phyloP scores from a whole-genome alignment of 2,888 invertebrate species.

The Bombylius discolor region DNA sequence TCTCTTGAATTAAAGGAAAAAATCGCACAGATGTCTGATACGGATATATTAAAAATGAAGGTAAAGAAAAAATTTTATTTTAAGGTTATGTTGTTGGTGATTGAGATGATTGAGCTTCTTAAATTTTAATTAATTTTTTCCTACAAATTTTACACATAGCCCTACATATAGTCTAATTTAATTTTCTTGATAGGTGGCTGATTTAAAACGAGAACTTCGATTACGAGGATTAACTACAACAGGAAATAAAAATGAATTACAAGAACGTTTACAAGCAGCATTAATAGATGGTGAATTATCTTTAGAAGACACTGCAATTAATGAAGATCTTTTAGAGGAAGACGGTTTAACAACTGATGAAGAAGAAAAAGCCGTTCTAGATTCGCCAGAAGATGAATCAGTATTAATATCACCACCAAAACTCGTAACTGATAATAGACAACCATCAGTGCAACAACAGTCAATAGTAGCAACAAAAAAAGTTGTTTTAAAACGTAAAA shows the following conservation, averaged over 20 bases:
- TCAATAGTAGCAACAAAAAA: slow-evolving; percentile 6
- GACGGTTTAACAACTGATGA: slow-evolving; percentile 40
- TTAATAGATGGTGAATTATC: slow-evolving; percentile 35
- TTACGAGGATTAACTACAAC: slow-evolving; percentile 55
- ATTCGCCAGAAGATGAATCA: slow-evolving; percentile 8
- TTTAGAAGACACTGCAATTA: slow-evolving; percentile 38
- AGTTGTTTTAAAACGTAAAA: slow-evolving; percentile 16
- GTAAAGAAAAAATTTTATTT: slow-evolving; percentile 15
- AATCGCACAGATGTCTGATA: slow-evolving; percentile 27
- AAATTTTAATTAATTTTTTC: too few species aligned
- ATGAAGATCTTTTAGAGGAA: slow-evolving; percentile 42
- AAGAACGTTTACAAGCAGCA: slow-evolving; percentile 58
- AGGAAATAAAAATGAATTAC: slow-evolving; percentile 73
- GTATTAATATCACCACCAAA: slow-evolving; percentile 3
- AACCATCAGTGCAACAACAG: neutral
- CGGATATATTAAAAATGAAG: slow-evolving; percentile 35
- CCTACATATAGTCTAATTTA: too few species aligned
- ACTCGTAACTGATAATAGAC: slow-evolving; percentile 3
- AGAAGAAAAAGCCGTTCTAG: slow-evolving; percentile 24
- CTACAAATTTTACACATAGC: too few species aligned
- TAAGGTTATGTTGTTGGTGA: slow-evolving; percentile 4
- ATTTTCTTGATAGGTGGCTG: slow-evolving; percentile 50
- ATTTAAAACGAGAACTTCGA: slow-evolving; percentile 71
- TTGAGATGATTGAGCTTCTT: too few species aligned
- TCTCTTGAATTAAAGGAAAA: neutral